Evolutionary conservation across 2,888 invertebrate genomes (phyloP).

Genomic region (Pedicia rivosa): DNA sequence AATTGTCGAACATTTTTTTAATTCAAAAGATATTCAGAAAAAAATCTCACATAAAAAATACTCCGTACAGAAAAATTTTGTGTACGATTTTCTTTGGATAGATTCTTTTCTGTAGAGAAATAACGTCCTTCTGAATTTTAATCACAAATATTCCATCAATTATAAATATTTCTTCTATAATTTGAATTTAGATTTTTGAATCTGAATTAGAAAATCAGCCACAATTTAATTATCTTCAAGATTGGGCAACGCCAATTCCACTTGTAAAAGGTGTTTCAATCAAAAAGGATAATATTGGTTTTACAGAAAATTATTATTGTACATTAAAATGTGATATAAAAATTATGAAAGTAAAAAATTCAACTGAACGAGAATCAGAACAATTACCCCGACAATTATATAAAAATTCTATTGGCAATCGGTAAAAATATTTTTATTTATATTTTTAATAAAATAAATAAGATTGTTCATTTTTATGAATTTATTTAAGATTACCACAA

Average conservation of each 20-base stretch:
- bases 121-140: too few relatives aligned
- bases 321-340: conserved; percentile 18
- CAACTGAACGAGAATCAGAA: too few relatives aligned
- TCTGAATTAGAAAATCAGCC: conserved; percentile 51
- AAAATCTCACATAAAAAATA: not conserved
- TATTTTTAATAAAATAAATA: too few relatives aligned
- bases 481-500: too few relatives aligned
- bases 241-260: conserved; percentile 45
- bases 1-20: too few relatives aligned
- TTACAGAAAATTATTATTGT: conserved; percentile 31
- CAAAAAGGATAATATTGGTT: conserved; percentile 12
- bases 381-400: too few relatives aligned
- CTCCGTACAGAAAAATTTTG: not conserved
- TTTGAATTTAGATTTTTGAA: conserved; percentile 32
- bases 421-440: too few relatives aligned
- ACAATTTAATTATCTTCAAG: conserved; percentile 47
- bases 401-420: too few relatives aligned
- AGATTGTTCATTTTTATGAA: too few relatives aligned
- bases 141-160: not conserved
- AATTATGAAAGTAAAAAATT: conserved; percentile 7
- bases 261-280: conserved; percentile 38
- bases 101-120: too few relatives aligned
- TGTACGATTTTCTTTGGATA: too few relatives aligned
- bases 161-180: not conserved
- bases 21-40: conserved; percentile 8